A percentile compares a stretch with the other conserved stretches of the same genome.
phyloP scores from a whole-genome alignment of 2,797 vertebrate genomes.

The Brachymystax lenok region DNA sequence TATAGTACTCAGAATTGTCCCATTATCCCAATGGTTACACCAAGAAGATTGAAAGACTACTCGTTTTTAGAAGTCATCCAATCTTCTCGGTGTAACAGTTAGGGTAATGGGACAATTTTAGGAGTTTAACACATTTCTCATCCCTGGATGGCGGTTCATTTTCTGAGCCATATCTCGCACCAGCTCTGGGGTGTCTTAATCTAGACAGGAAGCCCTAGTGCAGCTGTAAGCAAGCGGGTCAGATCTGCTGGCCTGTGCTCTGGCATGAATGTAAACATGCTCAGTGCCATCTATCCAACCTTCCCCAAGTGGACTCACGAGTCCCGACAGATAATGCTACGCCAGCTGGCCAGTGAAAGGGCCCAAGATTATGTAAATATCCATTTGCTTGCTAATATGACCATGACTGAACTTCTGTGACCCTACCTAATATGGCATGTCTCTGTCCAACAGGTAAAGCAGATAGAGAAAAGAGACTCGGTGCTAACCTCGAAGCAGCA shows the following conservation, averaged over 20 bases:
- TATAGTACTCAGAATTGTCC: too few species aligned
- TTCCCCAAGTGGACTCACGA: neutral
- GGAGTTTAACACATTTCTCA: too few species aligned
- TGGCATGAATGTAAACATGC: neutral
- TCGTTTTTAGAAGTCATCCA: too few species aligned
- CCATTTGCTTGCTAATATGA: neutral
- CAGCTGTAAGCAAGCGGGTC: too few species aligned
- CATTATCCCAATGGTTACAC: neutral
- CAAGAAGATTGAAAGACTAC: neutral
- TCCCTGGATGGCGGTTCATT: too few species aligned
- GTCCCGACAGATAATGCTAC: neutral
- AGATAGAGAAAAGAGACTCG: slow-evolving; percentile 97
- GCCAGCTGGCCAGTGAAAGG: neutral
- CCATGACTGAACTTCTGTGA: neutral
- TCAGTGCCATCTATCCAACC: neutral
- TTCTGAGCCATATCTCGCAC: too few species aligned
- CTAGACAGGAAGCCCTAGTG: too few species aligned
- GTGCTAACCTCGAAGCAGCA: slow-evolving; percentile 97
- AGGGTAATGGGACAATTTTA: too few species aligned
- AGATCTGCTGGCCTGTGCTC: too few species aligned
- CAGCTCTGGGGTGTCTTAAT: too few species aligned
- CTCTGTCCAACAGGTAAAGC: slow-evolving; percentile 88
- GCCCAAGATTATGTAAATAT: neutral
- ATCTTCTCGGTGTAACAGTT: too few species aligned
- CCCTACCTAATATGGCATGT: neutral